phyloP scores from a whole-genome alignment of 2,888 invertebrate genomes.

The Lamellibrachia satsuma region DNA sequence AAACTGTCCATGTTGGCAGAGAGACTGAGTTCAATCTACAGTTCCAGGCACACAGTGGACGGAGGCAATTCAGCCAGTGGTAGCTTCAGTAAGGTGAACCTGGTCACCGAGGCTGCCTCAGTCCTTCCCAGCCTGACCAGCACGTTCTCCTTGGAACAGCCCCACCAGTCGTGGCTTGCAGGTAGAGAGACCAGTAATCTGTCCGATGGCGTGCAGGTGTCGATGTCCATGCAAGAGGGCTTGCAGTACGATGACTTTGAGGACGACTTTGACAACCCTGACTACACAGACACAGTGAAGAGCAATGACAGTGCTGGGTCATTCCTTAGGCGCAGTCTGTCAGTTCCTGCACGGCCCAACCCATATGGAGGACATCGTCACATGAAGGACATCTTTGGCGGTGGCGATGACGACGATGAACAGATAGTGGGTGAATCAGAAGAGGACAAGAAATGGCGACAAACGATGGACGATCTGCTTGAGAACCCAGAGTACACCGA shows the following conservation, averaged over 20 bases:
- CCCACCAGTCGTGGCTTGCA: not conserved
- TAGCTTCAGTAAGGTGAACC: constrained; percentile 26
- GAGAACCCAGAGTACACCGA: constrained; percentile 45
- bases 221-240: constrained; percentile 29
- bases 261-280: constrained; percentile 34
- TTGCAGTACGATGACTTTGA: constrained; percentile 29
- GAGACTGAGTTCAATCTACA: not conserved
- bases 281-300: constrained; percentile 39
- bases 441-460: constrained; percentile 33
- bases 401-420: not conserved
- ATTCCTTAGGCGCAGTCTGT: constrained; percentile 34
- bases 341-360: constrained; percentile 33
- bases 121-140: constrained; percentile 36
- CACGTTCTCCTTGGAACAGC: constrained; percentile 33
- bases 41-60: not conserved
- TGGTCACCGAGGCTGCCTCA: constrained; percentile 38
- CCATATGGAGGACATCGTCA: constrained; percentile 23
- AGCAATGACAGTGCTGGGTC: constrained; percentile 39
- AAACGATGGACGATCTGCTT: constrained; percentile 45
- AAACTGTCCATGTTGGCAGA: not conserved
- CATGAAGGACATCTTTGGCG: not conserved
- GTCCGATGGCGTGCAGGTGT: constrained; percentile 9
- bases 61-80: not conserved
- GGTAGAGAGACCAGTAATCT: not conserved
- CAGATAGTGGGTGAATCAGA: not conserved